Conservation (phyloP, 1,140 invertebrate genomes). For the Eulimnadia texana region DNA sequence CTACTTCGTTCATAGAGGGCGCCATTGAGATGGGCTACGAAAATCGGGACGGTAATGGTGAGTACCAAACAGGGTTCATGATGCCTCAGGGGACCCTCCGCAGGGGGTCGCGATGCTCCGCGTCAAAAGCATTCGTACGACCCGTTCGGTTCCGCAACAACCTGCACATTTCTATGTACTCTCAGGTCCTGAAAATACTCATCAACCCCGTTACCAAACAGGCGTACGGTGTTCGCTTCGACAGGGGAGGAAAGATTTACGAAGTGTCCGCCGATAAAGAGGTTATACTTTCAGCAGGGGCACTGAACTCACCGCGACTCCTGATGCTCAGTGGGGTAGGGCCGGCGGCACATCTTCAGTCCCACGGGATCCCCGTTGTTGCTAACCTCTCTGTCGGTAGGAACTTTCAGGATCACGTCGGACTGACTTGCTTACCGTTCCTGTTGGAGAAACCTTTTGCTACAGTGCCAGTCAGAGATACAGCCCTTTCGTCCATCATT, state of each 20-base stretch:
- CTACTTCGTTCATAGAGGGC: conserved; percentile 63
- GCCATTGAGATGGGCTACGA: conserved; percentile 64
- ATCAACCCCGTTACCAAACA: conserved; percentile 51
- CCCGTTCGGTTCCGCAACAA: conserved; percentile 55
- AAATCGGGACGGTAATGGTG: conserved; percentile 57
- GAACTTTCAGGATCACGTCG: conserved; percentile 62
- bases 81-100: conserved; percentile 70
- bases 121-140: conserved; percentile 63
- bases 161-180: conserved; percentile 55
- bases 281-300: conserved; percentile 59
- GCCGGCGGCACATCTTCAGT: conserved; percentile 44
- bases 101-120: conserved; percentile 54
- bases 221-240: conserved; percentile 62
- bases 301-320: conserved; percentile 52
- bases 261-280: conserved; percentile 40
- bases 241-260: conserved; percentile 38
- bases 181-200: conserved; percentile 65
- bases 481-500: not conserved
- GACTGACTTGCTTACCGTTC: conserved; percentile 27
- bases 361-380: conserved; percentile 19
- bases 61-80: conserved; percentile 63
- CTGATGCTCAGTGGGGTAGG: conserved; percentile 59
- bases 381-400: conserved; percentile 39
- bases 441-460: conserved; percentile 22
- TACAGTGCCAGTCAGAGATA: not conserved